phyloP scores from a whole-genome alignment of 2,113 vertebrate species.

The Miniopterus natalensis region DNA sequence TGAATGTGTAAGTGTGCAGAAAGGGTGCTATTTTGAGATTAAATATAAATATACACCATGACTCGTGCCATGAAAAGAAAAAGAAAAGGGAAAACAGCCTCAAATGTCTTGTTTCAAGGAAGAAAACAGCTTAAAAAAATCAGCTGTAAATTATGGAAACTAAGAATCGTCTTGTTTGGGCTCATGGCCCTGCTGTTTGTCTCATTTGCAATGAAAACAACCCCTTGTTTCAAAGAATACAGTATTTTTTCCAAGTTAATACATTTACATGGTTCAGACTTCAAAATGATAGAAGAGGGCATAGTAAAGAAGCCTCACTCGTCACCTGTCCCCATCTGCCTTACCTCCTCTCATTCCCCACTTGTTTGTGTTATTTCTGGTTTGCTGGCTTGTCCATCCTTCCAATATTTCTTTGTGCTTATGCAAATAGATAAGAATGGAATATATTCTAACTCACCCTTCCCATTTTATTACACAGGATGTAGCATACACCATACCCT shows the following conservation, averaged over 20 bases:
- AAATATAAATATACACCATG: background rate
- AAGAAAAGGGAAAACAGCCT: background rate
- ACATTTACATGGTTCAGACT: background rate
- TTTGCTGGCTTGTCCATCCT: background rate
- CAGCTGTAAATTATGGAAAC: background rate
- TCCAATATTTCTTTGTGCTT: background rate
- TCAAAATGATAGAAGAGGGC: background rate
- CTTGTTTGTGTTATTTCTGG: background rate
- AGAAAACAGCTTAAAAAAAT: background rate
- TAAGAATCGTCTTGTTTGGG: background rate
- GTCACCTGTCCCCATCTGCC: background rate
- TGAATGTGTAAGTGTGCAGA: background rate
- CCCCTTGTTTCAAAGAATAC: background rate
- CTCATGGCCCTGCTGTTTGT: background rate
- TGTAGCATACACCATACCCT: background rate
- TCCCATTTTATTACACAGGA: background rate
- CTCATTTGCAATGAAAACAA: background rate
- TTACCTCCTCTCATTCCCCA: background rate
- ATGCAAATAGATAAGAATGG: background rate
- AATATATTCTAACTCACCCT: background rate
- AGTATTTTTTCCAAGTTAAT: slow-evolving; percentile 12
- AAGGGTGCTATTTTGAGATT: background rate
- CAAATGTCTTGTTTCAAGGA: background rate
- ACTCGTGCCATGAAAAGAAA: background rate
- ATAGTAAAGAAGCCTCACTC: background rate